These are phyloP conservation scores for Altica lythri DNA, from an alignment of 2,888 invertebrate genomes.

Conservation along the genomic window DNA sequence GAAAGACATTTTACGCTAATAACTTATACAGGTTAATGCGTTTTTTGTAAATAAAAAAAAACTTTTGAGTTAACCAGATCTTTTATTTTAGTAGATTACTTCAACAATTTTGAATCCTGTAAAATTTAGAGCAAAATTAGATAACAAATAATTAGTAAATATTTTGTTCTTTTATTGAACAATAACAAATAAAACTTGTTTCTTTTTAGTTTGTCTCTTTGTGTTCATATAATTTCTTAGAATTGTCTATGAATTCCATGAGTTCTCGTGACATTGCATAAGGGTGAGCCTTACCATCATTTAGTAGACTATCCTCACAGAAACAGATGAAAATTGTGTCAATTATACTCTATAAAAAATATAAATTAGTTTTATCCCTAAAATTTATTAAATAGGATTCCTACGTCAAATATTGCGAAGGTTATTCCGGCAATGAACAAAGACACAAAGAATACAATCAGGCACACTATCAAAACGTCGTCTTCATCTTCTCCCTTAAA, in stretches of 20 bases:
- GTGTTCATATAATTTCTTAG: constrained; percentile 10
- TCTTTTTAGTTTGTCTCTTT: constrained; percentile 18
- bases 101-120: too few species aligned
- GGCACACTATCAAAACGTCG: constrained; percentile 11
- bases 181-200: background rate
- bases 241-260: constrained; percentile 30
- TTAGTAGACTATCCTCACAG: constrained; percentile 45
- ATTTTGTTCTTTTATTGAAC: too few species aligned
- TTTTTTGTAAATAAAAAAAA: too few species aligned
- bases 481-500: constrained; percentile 22
- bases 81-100: too few species aligned
- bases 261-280: constrained; percentile 45
- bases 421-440: constrained; percentile 30
- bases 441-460: constrained; percentile 31
- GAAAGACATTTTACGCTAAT: too few species aligned
- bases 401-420: constrained; percentile 40
- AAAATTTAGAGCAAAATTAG: too few species aligned
- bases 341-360: constrained; percentile 3
- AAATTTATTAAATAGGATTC: constrained; percentile 3
- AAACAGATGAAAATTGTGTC: constrained; percentile 6
- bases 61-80: too few species aligned
- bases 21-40: too few species aligned
- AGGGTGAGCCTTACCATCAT: constrained; percentile 45
- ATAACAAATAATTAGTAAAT: too few species aligned
- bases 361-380: too few species aligned